Conservation (phyloP, 2,797 vertebrate species). For the Danionella dracula region DNA sequence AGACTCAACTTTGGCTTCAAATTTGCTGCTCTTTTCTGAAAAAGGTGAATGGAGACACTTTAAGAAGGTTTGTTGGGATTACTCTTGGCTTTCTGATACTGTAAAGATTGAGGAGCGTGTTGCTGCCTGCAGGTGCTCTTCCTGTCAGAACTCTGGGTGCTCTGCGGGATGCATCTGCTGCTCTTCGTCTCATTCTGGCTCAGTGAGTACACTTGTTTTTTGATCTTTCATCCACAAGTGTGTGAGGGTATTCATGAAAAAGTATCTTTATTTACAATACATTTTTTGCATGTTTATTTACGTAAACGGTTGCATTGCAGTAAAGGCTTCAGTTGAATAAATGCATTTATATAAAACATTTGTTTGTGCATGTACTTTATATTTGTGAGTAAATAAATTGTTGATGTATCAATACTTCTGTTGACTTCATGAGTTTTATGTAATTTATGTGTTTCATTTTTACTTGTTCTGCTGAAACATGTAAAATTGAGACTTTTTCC, state of each 20-base stretch:
- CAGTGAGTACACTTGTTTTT: conserved; percentile 33
- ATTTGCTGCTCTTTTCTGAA: background rate
- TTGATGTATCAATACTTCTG: background rate
- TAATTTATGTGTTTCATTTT: too few relatives aligned
- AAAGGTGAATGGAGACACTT: background rate
- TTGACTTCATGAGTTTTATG: too few relatives aligned
- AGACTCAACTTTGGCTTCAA: background rate
- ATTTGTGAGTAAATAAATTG: too few relatives aligned
- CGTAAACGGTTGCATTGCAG: too few relatives aligned
- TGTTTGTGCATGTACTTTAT: background rate
- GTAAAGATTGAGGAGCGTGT: background rate
- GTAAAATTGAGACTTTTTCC: background rate
- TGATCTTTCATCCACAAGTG: too few relatives aligned
- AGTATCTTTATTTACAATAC: too few relatives aligned
- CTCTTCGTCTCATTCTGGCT: conserved; percentile 36
- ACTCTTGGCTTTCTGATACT: background rate
- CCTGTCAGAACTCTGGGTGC: background rate
- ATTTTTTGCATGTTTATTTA: too few relatives aligned
- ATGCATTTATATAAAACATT: too few relatives aligned
- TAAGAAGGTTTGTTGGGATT: background rate
- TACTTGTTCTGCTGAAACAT: too few relatives aligned
- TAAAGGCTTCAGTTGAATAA: too few relatives aligned
- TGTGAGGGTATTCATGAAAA: too few relatives aligned
- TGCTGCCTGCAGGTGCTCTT: conserved; percentile 8
- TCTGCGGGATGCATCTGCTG: conserved; percentile 34